These are phyloP conservation scores for Eupithecia subfuscata DNA, from an alignment of 2,888 invertebrate species.

Conservation along the genomic window DNA sequence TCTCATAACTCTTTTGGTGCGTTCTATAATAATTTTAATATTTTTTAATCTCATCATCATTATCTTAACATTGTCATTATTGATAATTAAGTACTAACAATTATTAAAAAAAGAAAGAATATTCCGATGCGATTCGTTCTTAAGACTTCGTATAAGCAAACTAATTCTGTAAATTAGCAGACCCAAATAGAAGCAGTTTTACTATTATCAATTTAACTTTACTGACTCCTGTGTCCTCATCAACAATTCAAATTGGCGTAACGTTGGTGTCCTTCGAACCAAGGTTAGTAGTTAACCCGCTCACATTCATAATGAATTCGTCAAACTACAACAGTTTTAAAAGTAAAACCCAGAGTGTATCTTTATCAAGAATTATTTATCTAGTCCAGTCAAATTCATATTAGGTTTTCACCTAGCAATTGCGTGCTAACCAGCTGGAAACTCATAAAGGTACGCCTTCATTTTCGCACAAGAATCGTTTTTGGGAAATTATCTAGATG, in stretches of 20 bases:
- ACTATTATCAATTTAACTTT: not conserved
- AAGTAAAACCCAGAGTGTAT: not conserved
- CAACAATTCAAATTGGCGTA: not conserved
- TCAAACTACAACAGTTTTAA: not conserved
- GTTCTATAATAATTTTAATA: not conserved
- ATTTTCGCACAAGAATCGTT: no score
- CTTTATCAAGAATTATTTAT: not conserved
- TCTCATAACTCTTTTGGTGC: not conserved
- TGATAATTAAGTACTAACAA: not conserved
- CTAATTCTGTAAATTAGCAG: not conserved
- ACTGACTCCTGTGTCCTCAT: not conserved
- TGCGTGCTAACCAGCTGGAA: no score
- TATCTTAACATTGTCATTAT: not conserved
- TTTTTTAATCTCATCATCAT: not conserved
- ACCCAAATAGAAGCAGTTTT: not conserved
- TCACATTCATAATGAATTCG: not conserved
- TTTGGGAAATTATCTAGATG: no score
- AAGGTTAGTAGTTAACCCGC: not conserved
- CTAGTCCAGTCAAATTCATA: no score
- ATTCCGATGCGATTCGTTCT: not conserved
- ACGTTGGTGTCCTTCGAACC: not conserved
- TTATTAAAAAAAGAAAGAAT: not conserved
- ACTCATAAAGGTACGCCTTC: no score
- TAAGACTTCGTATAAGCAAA: not conserved
- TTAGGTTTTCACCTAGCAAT: no score